A percentile compares a stretch with the other conserved stretches of the same genome.
Conservation (phyloP, 1,140 invertebrate genomes). For the Drosophila parabipectinata region DNA sequence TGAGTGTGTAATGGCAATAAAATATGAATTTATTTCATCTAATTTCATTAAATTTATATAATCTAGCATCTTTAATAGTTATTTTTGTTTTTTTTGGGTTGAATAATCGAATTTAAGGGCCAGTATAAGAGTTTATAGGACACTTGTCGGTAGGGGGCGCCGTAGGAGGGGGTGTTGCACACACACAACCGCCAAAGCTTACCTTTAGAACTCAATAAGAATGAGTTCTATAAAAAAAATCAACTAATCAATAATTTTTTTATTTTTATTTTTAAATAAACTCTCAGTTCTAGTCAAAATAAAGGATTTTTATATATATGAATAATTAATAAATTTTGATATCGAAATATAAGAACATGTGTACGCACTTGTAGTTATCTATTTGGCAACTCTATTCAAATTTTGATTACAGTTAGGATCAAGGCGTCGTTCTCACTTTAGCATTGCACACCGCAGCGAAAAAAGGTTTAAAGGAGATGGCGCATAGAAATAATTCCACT, state of each 20-base stretch:
- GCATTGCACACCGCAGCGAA: background rate
- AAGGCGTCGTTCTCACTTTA: background rate
- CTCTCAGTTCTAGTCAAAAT: no score
- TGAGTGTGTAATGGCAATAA: background rate
- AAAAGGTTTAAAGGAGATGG: slow-evolving; percentile 1
- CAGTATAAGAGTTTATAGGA: background rate
- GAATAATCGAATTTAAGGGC: background rate
- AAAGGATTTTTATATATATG: no score
- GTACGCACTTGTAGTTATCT: no score
- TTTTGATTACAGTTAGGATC: background rate
- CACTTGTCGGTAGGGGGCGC: background rate
- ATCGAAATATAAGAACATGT: background rate
- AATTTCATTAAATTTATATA: background rate
- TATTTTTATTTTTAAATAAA: no score
- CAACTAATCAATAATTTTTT: no score
- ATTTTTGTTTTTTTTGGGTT: background rate
- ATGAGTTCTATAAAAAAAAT: no score
- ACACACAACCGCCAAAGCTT: background rate
- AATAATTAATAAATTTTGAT: background rate
- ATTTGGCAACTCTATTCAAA: background rate
- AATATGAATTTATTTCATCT: background rate
- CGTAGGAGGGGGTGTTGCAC: background rate
- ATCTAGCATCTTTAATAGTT: background rate
- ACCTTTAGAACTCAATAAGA: background rate
- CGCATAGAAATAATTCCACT: background rate